phyloP scores from a whole-genome alignment of 2,113 vertebrate species.

The Clarias macrocephalus region DNA sequence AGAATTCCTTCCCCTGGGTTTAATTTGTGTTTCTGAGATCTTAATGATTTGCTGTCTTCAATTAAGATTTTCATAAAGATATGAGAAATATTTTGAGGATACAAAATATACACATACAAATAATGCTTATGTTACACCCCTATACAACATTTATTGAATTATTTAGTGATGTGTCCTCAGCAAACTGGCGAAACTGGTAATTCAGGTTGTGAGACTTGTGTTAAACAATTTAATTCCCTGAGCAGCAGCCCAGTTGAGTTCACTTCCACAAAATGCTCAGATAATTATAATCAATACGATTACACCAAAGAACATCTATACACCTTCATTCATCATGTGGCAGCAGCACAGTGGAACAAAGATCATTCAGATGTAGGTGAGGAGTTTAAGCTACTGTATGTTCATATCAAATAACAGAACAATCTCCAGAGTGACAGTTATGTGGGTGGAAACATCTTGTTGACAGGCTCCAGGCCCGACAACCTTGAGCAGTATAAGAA shows the following conservation, averaged over 20 bases:
- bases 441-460: too few species aligned
- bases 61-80: not conserved
- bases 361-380: too few species aligned
- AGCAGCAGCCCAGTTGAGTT: slow-evolving; percentile 33
- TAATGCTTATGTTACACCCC: not conserved
- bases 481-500: too few species aligned
- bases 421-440: too few species aligned
- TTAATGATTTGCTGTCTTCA: too few species aligned
- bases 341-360: too few species aligned
- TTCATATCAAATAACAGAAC: too few species aligned
- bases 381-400: too few species aligned
- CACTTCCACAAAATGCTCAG: not conserved
- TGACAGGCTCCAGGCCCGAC: too few species aligned
- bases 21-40: not conserved
- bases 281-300: too few species aligned
- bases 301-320: too few species aligned
- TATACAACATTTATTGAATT: not conserved
- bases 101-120: not conserved
- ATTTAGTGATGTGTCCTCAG: not conserved
- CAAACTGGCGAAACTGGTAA: slow-evolving; percentile 3
- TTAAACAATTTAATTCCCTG: not conserved
- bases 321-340: too few species aligned
- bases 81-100: not conserved
- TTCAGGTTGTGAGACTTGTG: not conserved
- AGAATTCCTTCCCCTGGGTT: not conserved